Evolutionary conservation across 2,797 vertebrate genomes (phyloP).

Genomic region (Zalophus californianus): DNA sequence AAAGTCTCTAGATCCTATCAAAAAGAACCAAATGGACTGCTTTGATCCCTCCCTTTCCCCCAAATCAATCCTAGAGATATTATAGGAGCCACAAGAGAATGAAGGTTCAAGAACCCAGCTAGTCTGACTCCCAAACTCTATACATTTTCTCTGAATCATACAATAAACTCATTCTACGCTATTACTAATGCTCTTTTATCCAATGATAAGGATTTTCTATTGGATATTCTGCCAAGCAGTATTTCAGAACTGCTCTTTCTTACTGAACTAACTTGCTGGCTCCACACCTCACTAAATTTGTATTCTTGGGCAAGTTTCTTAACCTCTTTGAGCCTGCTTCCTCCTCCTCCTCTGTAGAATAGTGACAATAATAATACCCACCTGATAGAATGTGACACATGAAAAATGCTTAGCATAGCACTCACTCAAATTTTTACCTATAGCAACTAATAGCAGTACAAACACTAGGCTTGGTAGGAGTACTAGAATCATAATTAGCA

Average conservation of each 20-base stretch:
- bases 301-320: constrained; percentile 84
- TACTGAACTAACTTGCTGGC: constrained; percentile 30
- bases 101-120: constrained; percentile 29
- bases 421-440: constrained; percentile 58
- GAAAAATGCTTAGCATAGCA: constrained; percentile 28
- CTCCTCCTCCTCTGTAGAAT: constrained; percentile 47
- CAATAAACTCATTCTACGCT: not conserved
- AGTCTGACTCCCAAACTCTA: constrained; percentile 15
- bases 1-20: not conserved
- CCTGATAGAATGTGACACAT: constrained; percentile 34
- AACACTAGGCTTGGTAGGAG: not conserved
- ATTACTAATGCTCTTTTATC: constrained; percentile 39
- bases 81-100: not conserved
- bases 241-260: constrained; percentile 47
- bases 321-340: constrained; percentile 80
- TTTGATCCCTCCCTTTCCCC: not conserved
- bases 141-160: not conserved
- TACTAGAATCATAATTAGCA: constrained; percentile 2
- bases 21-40: not conserved
- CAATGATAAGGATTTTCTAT: constrained; percentile 26
- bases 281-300: constrained; percentile 61
- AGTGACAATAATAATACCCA: constrained; percentile 48
- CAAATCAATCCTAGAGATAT: constrained; percentile 26
- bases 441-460: not conserved
- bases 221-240: not conserved